phyloP scores from a whole-genome alignment of 2,888 invertebrate species.

The Chrysotoxum bicinctum region DNA sequence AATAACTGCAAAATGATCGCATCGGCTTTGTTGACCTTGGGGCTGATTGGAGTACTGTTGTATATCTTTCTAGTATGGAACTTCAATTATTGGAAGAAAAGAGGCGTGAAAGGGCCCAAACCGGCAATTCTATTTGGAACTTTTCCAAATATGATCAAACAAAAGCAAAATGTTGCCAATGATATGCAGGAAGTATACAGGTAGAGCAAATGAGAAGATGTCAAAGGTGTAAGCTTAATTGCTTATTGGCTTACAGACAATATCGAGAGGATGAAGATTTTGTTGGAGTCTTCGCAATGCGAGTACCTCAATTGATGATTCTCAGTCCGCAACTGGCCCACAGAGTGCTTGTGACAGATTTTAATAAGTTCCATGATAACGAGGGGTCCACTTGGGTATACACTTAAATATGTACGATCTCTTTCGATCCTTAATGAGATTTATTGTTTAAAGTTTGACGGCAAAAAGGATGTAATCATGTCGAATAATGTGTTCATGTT shows the following conservation, averaged over 20 bases:
- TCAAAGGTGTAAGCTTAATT: neutral
- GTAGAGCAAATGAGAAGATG: no score
- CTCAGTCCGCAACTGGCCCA: slow-evolving; percentile 78
- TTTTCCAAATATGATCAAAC: slow-evolving; percentile 75
- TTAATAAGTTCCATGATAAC: slow-evolving; percentile 80
- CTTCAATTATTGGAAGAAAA: slow-evolving; percentile 80
- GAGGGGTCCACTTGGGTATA: slow-evolving; percentile 75
- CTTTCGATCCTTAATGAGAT: neutral
- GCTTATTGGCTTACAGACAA: slow-evolving; percentile 73
- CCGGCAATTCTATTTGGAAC: slow-evolving; percentile 80
- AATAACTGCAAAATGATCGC: neutral
- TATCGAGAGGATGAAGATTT: slow-evolving; percentile 77
- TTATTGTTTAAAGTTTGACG: slow-evolving; percentile 75
- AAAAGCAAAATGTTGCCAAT: slow-evolving; percentile 77
- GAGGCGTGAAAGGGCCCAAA: slow-evolving; percentile 78
- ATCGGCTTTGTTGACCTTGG: neutral
- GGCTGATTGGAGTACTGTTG: slow-evolving; percentile 51
- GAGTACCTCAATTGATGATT: slow-evolving; percentile 79
- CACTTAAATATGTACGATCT: neutral
- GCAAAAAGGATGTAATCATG: slow-evolving; percentile 40
- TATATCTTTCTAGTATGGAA: slow-evolving; percentile 77
- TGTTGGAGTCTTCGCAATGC: slow-evolving; percentile 80
- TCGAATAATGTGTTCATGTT: slow-evolving; percentile 78
- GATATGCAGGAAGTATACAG: slow-evolving; percentile 80
- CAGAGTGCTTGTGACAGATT: slow-evolving; percentile 81